Base-by-base conservation (phyloP, 2,888 invertebrate species). In the Odontomyia ornata region DNA sequence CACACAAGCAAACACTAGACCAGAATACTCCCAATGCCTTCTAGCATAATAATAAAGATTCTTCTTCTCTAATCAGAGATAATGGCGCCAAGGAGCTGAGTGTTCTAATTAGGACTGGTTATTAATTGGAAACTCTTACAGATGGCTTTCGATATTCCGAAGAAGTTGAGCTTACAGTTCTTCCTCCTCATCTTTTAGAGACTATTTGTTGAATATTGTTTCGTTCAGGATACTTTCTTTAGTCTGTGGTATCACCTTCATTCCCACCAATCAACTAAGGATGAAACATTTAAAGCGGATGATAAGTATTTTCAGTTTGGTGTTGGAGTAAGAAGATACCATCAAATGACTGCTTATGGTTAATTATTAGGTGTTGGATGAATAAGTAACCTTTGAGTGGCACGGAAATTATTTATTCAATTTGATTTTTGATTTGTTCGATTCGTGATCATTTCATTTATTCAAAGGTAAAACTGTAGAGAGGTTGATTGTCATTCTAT, bases 91-190 rank as follows among this genome's bases (percentile, higher is more conserved):
- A 69, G 47, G 21, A 57, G 72, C 72, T 73, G 57, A 57, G 73
- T 47, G 69, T 36, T 73, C 73, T 73, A 73, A 73, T 73, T 73
- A 57, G 47, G 47, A 43, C 18, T 73, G 73, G 73, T 73, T 73
- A 73, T 73, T 73, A 73, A 73, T 73, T 73, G 73, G 60, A 56
- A 56, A 27, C 71, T 56, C 71, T 52, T 56, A 72, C 71, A 72
- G 56, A 72, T 72, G 71, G 52, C 28, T 72, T 72, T 72, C 52
- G n/a, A 18, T 56, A 27, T 56, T 72, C 71, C 56, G 25, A n/a
- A 52, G n/a, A 27, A 72, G 15, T 71, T 56, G 52, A 13, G 9
- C 71, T 28, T 72, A 27, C 47, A 47, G 15, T 30, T 36, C 65
- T 65, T 65, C 25, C 13, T 28, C 62, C 5, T 65, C 65, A 0